These are phyloP conservation scores for Lepidocyrtoides sp. DNA, from an alignment of 2,888 invertebrate species.

Conservation along the genomic window DNA sequence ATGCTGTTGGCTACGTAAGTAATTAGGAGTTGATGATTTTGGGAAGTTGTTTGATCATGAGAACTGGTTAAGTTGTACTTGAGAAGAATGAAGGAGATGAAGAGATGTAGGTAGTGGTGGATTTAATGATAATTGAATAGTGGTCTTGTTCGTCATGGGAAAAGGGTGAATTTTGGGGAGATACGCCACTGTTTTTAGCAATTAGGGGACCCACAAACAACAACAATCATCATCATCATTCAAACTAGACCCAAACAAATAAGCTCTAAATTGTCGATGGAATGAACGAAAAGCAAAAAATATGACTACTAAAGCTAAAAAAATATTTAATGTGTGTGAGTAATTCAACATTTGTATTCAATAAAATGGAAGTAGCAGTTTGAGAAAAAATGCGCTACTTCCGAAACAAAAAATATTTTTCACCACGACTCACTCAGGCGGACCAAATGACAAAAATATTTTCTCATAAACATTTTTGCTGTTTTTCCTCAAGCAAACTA, in stretches of 20 bases:
- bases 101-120: background rate
- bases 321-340: background rate
- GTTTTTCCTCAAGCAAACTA: background rate
- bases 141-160: conserved; percentile 64
- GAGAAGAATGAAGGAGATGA: background rate
- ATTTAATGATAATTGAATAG: conserved; percentile 52
- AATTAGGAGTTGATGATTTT: conserved; percentile 55
- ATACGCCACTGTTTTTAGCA: conserved; percentile 53
- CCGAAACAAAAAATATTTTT: conserved; percentile 16
- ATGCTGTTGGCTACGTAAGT: conserved; percentile 33
- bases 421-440: conserved; percentile 1
- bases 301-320: background rate
- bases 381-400: conserved; percentile 47
- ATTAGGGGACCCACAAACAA: conserved; percentile 46
- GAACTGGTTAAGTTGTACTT: conserved; percentile 57
- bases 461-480: background rate
- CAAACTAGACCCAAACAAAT: background rate
- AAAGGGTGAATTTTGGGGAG: conserved; percentile 58
- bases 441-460: conserved; percentile 43
- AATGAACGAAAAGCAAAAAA: background rate
- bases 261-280: background rate
- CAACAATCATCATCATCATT: background rate
- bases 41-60: conserved; percentile 59
- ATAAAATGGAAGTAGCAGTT: conserved; percentile 15
- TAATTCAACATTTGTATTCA: background rate